Evolutionary conservation across 2,113 vertebrate species (phyloP).

Genomic region (Erythrocebus patas): DNA sequence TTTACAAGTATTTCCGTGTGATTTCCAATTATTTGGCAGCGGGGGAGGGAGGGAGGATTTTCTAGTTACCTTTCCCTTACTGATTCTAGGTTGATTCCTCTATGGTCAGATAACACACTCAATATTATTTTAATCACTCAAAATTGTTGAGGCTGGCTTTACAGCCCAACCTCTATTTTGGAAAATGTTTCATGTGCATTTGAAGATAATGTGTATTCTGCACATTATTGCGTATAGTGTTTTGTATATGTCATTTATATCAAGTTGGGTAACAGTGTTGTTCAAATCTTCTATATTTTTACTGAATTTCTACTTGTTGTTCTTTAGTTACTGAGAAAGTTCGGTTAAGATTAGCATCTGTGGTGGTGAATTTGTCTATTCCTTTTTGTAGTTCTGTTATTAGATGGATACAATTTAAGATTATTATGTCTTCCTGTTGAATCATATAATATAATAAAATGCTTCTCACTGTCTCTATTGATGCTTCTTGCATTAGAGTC

Average conservation of each 20-base stretch:
- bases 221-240: neutral
- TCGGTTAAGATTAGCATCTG: neutral
- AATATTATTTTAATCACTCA: neutral
- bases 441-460: neutral
- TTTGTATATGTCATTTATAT: neutral
- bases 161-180: neutral
- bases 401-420: neutral
- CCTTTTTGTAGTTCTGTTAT: neutral
- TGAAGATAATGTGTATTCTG: neutral
- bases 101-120: neutral
- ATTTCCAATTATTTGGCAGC: neutral
- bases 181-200: neutral
- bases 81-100: neutral
- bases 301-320: neutral
- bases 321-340: neutral
- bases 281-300: neutral
- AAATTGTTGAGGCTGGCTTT: neutral
- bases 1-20: neutral
- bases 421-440: neutral
- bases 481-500: neutral
- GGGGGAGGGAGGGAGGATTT: neutral
- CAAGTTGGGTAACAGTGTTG: neutral
- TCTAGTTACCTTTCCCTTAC: neutral
- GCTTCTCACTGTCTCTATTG: neutral
- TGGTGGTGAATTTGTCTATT: neutral